phyloP scores from a whole-genome alignment of 2,888 invertebrate genomes.

The Hyles lineata region DNA sequence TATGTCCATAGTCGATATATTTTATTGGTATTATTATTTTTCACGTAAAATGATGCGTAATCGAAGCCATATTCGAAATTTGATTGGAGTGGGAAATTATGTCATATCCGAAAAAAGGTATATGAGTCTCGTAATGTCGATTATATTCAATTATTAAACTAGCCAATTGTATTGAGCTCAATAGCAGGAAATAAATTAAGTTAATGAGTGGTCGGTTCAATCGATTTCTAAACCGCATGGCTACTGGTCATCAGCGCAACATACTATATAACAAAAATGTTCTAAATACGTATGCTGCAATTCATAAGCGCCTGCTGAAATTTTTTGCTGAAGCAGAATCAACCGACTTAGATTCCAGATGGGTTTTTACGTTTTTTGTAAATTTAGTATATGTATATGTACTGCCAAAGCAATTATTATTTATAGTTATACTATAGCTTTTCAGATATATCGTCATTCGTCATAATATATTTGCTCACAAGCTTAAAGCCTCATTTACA shows the following conservation, averaged over 20 bases:
- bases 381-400: no score
- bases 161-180: slow-evolving; percentile 56
- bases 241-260: slow-evolving; percentile 63
- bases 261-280: slow-evolving; percentile 65
- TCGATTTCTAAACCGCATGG: slow-evolving; percentile 75
- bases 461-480: no score
- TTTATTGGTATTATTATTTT: no score
- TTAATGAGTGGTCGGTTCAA: slow-evolving; percentile 59
- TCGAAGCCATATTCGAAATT: neutral
- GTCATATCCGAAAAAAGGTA: slow-evolving; percentile 2
- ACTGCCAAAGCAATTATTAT: no score
- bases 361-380: no score
- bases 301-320: slow-evolving; percentile 33
- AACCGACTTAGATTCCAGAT: neutral
- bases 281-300: slow-evolving; percentile 49
- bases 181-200: slow-evolving; percentile 69
- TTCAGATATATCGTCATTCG: no score
- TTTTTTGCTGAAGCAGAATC: neutral
- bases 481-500: no score
- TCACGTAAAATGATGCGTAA: no score
- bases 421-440: no score
- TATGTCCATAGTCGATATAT: no score
- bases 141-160: slow-evolving; percentile 51
- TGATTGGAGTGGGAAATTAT: neutral
- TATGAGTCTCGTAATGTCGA: slow-evolving; percentile 32